Evolutionary conservation across 2,797 vertebrate genomes (phyloP).

Genomic region (Amblyopsis hoosieri): DNA sequence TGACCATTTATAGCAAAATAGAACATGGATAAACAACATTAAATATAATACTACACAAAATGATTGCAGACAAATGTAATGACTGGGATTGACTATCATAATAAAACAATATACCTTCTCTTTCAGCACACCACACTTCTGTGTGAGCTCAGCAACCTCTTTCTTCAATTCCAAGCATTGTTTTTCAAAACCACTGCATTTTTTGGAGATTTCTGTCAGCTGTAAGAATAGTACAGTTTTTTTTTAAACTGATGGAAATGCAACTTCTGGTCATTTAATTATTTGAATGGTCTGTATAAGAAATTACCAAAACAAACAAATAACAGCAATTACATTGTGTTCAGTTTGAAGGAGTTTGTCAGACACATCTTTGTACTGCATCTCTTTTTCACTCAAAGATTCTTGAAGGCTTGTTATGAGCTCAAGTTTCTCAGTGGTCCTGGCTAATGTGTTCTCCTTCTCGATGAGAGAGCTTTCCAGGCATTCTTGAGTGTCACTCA

Average conservation of each 20-base stretch:
- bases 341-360: constrained; percentile 84
- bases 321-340: constrained; percentile 68
- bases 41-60: not conserved
- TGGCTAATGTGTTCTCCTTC: constrained; percentile 85
- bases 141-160: constrained; percentile 77
- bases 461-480: constrained; percentile 87
- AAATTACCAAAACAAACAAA: not conserved
- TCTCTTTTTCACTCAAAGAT: constrained; percentile 79
- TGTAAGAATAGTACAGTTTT: constrained; percentile 48
- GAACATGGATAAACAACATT: not conserved
- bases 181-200: constrained; percentile 76
- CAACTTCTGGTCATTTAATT: not conserved
- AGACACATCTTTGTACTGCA: constrained; percentile 72
- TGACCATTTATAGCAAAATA: constrained; percentile 7
- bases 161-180: constrained; percentile 78
- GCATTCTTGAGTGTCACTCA: constrained; percentile 84
- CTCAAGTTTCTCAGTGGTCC: constrained; percentile 79
- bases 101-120: constrained; percentile 75
- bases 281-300: not conserved
- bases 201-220: constrained; percentile 79
- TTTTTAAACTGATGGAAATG: not conserved
- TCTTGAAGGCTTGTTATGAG: constrained; percentile 77
- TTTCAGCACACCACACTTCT: constrained; percentile 80
- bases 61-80: not conserved
- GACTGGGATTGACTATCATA: no score